A percentile compares a stretch with the other conserved stretches of the same genome.
Conservation (phyloP, 2,113 vertebrate genomes). For the Tragelaphus buxtoni region DNA sequence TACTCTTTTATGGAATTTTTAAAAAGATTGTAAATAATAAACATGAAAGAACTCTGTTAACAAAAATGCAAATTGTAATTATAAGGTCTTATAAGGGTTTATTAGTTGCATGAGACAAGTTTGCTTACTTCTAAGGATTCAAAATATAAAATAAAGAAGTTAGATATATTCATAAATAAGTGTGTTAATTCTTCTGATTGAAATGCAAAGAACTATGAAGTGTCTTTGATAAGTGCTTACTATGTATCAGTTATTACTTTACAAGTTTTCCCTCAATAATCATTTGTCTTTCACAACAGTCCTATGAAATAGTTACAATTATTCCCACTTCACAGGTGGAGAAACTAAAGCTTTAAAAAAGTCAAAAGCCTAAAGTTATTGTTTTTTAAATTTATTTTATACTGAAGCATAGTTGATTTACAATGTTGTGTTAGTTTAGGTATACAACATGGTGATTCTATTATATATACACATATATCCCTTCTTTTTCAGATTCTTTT, state of each 20-base stretch:
- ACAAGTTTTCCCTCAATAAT: not conserved
- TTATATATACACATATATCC: not conserved
- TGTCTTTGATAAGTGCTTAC: not conserved
- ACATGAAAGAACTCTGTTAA: not conserved
- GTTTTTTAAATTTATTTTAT: not conserved
- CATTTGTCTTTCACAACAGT: not conserved
- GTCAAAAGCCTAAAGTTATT: not conserved
- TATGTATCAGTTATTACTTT: not conserved
- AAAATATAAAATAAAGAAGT: not conserved
- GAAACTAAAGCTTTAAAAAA: not conserved
- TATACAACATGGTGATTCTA: not conserved
- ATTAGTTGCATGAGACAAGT: not conserved
- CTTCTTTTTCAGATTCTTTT: not conserved
- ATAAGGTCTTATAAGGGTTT: not conserved
- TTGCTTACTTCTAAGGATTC: not conserved
- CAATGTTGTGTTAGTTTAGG: not conserved
- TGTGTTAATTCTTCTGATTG: not conserved
- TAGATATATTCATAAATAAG: not conserved
- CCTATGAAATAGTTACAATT: not conserved
- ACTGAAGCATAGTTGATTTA: not conserved
- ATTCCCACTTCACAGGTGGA: not conserved
- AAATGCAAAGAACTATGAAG: not conserved
- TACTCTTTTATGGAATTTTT: not conserved
- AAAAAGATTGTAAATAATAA: not conserved
- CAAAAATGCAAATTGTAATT: not conserved